These are phyloP conservation scores for Brachystomella parvula DNA, from an alignment of 1,140 invertebrate genomes.

Conservation along the genomic window DNA sequence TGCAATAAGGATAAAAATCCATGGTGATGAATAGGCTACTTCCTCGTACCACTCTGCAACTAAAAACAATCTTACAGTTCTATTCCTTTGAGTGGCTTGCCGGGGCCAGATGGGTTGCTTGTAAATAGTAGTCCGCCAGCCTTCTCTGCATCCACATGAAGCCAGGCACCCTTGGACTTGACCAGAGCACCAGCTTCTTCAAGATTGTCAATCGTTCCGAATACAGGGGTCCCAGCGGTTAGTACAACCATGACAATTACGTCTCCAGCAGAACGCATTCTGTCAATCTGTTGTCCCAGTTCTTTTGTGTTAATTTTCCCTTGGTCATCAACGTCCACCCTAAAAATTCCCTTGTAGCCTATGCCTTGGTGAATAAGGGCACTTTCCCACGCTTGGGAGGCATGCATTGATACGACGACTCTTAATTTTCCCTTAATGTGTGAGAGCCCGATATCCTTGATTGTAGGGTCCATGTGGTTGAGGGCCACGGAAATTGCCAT, in stretches of 20 bases:
- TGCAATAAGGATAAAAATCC: not conserved
- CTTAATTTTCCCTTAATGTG: constrained; percentile 51
- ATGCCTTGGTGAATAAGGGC: constrained; percentile 19
- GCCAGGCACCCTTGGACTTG: constrained; percentile 12
- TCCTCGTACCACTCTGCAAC: constrained; percentile 53
- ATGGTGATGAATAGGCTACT: not conserved
- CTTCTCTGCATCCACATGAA: constrained; percentile 59
- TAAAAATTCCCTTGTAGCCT: not conserved
- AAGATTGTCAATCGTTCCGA: constrained; percentile 12
- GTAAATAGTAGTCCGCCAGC: constrained; percentile 75
- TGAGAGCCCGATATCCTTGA: constrained; percentile 49
- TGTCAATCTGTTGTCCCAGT: not conserved
- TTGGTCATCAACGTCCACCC: not conserved
- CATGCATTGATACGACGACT: constrained; percentile 75
- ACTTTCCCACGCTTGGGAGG: constrained; percentile 91
- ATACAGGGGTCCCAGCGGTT: constrained; percentile 9
- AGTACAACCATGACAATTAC: not conserved
- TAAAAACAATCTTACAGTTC: constrained; percentile 56
- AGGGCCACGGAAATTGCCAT: constrained; percentile 86
- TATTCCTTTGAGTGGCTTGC: too few relatives aligned
- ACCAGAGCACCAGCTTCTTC: not conserved
- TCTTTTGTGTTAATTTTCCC: not conserved
- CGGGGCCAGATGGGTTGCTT: too few relatives aligned
- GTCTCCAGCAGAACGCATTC: not conserved
- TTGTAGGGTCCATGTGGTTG: constrained; percentile 61